Evolutionary conservation across 2,113 vertebrate genomes (phyloP), one percentile per base, ranked within the genome.

Genomic region (Odobenus rosmarus): DNA sequence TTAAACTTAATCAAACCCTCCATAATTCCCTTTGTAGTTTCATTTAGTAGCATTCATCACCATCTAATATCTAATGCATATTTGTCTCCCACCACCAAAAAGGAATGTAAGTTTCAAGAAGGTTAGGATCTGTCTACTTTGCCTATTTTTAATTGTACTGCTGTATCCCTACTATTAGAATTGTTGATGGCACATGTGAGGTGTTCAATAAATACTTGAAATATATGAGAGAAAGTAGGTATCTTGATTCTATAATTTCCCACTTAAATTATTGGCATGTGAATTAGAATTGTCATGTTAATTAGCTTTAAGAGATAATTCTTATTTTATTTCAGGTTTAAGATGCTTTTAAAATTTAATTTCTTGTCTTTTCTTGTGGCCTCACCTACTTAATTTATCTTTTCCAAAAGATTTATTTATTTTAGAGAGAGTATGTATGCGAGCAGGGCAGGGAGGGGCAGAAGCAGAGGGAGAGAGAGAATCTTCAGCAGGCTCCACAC

Each of bases 171-270:
- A 7, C 24, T 82, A 16, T 88, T 49, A 71, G 57, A 87, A 87
- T 28, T 93, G 19, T 80, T 77, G 7, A 4, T 16, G 21, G n/a
- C n/a, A 74, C 11, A 23, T 55, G 21, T 31, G 31, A 62, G 42
- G 5, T n/a, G 19, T 53, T 92, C 31, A 49, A 4, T 53, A 76
- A 49, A 80, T 95, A 82, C 42, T 95, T 92, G 49, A 94, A 96
- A 83, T 77, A 21, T 23, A 72, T 92, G 79, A 42, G 39, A n/a
- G 14, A 53, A 77, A 71, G 64, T 82, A 8, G 39, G 3, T 95
- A 33, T 67, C 26, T 74, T 64, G 33, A 53, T 67, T 97, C 88
- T 42, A 3, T 86, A 51, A 83, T 89, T 95, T 93, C 82, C 88
- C 57, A 85, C 46, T 71, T 72, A 84, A 46, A 84, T 79, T 76